Evolutionary conservation across 1,140 invertebrate genomes (phyloP), one percentile per base, ranked within the genome.

Genomic region (Calephelis nemesis): DNA sequence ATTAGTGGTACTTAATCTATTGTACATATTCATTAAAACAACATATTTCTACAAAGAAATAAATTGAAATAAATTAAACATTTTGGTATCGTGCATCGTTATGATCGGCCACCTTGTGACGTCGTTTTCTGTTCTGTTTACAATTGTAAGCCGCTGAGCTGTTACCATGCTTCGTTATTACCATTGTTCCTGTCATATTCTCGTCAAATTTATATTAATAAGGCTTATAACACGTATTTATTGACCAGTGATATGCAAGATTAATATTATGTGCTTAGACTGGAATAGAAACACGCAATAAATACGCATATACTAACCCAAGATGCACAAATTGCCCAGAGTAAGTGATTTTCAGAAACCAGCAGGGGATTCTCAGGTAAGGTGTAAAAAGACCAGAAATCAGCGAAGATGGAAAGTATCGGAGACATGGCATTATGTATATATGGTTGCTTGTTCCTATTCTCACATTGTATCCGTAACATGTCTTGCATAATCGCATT

Each of bases 151-250:
- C 30, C 30, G 7, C 30, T 39, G 30, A 60, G 54, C 54, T 60
- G 12, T 60, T 60, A 60, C 30, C 54, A 60, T 40, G 58, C 58
- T 60, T 60, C 39, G 12, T 60, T 60, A 60, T 40, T 40, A 60
- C 30, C 58, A 42, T 60, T n/a, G 58, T 60, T 40, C 7, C 30
- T 42, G n/a, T 60, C 40, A 60, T 8, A n/a, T 12, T 30, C 8
- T 39, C 10, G 30, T 40, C 40, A 39, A 19, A 19, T 39, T 39
- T 60, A 30, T 40, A 7, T 30, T 13, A 40, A 40, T 39, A 60
- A 30, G 54, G 12, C 30, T 60, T 60, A 40, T 40, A 12, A 39
- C 39, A 12, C 39, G 15, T 39, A 39, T 60, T 40, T 42, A 42
- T 60, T 8, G 7, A 39, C 39, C 39, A 7, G n/a, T 60, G 12